Evolutionary conservation across 2,113 vertebrate species (phyloP).

Genomic region (Xenus cinereus): DNA sequence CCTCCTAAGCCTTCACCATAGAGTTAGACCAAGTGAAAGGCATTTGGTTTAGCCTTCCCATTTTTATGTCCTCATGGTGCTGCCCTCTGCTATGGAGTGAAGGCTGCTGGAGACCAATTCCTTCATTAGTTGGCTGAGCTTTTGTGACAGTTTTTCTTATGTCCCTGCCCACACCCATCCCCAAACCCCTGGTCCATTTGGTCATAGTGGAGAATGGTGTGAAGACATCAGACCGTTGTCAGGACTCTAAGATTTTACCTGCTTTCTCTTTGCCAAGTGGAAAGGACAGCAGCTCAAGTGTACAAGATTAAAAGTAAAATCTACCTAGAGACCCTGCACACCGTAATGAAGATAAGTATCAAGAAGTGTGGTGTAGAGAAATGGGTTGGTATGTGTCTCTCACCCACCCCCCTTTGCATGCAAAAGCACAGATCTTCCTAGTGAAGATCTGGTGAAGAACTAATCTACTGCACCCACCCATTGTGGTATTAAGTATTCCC

Average conservation of each 20-base stretch:
- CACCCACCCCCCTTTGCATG: neutral
- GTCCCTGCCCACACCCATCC: neutral
- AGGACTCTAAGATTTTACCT: neutral
- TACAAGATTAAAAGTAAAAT: neutral
- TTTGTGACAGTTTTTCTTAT: neutral
- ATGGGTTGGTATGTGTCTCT: neutral
- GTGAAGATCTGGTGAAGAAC: too few relatives aligned
- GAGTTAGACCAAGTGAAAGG: neutral
- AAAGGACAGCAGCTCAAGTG: neutral
- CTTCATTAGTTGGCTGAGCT: neutral
- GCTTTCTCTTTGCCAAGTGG: neutral
- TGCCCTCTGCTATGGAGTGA: neutral
- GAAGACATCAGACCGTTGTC: neutral
- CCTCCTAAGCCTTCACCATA: neutral
- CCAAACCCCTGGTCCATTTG: too few relatives aligned
- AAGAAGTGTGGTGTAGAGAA: neutral
- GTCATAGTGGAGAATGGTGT: neutral
- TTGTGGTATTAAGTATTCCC: neutral
- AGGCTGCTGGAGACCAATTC: neutral
- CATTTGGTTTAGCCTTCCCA: neutral
- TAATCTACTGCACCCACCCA: too few relatives aligned
- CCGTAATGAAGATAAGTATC: neutral
- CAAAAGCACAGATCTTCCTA: neutral
- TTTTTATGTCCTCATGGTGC: neutral
- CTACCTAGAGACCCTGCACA: neutral